A percentile compares a stretch with the other conserved stretches of the same genome.
phyloP scores from a whole-genome alignment of 2,797 vertebrate genomes.

The Pseudocheirus occidentalis region DNA sequence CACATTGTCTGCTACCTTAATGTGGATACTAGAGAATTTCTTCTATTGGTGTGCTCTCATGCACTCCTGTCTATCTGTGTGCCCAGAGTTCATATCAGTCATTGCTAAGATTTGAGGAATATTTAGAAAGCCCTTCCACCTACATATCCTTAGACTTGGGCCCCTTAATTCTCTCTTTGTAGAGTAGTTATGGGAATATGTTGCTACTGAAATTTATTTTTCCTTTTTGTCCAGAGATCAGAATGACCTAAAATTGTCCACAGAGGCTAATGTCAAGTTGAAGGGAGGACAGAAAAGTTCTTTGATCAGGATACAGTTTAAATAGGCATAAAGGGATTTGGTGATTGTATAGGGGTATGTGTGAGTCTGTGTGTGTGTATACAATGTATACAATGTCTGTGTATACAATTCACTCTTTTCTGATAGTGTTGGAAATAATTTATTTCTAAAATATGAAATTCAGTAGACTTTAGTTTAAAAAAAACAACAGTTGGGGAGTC shows the following conservation, averaged over 20 bases:
- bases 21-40: neutral
- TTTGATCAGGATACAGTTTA: neutral
- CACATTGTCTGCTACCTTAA: neutral
- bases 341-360: neutral
- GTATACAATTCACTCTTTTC: neutral
- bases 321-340: neutral
- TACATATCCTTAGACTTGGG: neutral
- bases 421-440: neutral
- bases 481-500: neutral
- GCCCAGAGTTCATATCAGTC: neutral
- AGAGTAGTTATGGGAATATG: neutral
- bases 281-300: neutral
- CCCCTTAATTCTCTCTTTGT: neutral
- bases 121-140: neutral
- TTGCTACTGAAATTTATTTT: neutral
- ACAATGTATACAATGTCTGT: rapidly evolving
- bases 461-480: neutral
- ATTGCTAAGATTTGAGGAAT: neutral
- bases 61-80: neutral
- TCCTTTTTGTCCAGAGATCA: neutral
- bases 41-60: neutral
- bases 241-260: neutral
- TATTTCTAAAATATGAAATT: neutral
- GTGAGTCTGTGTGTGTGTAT: neutral
- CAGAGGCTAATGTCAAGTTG: neutral